Percentiles rank a stretch among this genome's conserved stretches.
phyloP scores from a whole-genome alignment of 2,797 vertebrate species.

The Helicolenus hilgendorfi region DNA sequence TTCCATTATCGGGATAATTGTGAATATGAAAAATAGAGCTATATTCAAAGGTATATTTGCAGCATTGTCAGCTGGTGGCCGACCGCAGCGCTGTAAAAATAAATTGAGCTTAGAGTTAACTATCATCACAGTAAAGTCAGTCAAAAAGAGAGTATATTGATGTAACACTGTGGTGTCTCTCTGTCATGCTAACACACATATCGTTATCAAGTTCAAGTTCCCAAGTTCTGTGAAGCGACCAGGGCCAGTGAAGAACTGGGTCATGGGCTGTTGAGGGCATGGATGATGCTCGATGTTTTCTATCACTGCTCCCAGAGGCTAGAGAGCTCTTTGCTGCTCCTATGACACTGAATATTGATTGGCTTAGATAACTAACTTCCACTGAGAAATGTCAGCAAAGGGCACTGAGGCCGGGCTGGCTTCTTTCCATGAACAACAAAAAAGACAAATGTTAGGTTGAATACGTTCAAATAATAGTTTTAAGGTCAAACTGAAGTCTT shows the following conservation, averaged over 20 bases:
- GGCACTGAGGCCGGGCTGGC: conserved; percentile 32
- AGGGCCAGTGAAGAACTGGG: conserved; percentile 65
- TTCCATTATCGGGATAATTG: too few relatives aligned
- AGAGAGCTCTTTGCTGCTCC: conserved; percentile 17
- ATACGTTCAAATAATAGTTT: neutral
- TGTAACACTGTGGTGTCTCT: neutral
- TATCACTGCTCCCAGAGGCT: conserved; percentile 62
- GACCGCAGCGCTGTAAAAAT: too few relatives aligned
- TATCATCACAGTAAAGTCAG: too few relatives aligned
- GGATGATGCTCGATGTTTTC: conserved; percentile 64
- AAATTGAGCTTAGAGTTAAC: too few relatives aligned
- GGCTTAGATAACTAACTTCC: conserved; percentile 37
- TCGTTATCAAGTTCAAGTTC: conserved; percentile 5
- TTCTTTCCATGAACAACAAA: conserved; percentile 13
- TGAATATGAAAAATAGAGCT: too few relatives aligned
- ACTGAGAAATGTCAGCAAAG: conserved; percentile 47
- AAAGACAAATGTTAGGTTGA: neutral
- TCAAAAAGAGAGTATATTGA: neutral
- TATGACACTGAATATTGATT: conserved; percentile 66
- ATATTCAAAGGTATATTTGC: too few relatives aligned
- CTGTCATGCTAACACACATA: neutral
- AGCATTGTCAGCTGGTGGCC: too few relatives aligned
- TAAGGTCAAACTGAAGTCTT: neutral
- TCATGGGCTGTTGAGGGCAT: conserved; percentile 59
- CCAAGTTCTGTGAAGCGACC: conserved; percentile 27